Evolutionary conservation across 2,797 vertebrate genomes (phyloP), one percentile per base, ranked within the genome.

Genomic region (Luscinia luscinia): DNA sequence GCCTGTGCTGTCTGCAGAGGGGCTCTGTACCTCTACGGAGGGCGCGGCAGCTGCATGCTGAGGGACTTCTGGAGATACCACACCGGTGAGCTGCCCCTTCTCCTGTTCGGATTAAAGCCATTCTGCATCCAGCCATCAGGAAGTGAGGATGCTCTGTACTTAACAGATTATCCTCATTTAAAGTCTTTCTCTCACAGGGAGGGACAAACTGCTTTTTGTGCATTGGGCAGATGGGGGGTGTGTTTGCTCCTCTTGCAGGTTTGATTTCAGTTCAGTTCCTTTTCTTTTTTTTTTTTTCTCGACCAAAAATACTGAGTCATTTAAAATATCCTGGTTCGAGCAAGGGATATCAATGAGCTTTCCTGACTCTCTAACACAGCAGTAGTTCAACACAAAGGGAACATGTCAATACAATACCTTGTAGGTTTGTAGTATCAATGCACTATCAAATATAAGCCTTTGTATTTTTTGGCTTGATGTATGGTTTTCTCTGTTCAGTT

Each of bases 41-140:
- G 99, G 45, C 93, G 98, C 49, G 95, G 95, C 88, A 97, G 63
- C 90, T 58, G 90, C 90, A 89, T 80, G 11, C 96, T 98, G 61
- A 94, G 97, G 51, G 99, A 99, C 96, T 98, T 99, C 94, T 99
- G 99, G 99, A 97, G 97, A 49, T 99, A 99, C 97, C 96, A 83
- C 27, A 96, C 98, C 10, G 98, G 99, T 99, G 97, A 98, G 98
- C 64, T 36, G 28, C 15, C 32, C 30, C 48, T 94, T 61, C 34
- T 2, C 36, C 12, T 61, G 6, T 3, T 3, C n/a, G 48, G 8
- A 23, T 19, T 28, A 24, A 34, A 41, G 54, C 12, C 1, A 12
- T 75, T 26, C 51, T 54, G 2, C 38, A 40, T 13, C 41, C 77
- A 58, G 21, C 2, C 40, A 16, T 10, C 26, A 0, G 15, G 27